Base-by-base conservation (phyloP, 2,113 vertebrate genomes). In the Oryzias javanicus region DNA sequence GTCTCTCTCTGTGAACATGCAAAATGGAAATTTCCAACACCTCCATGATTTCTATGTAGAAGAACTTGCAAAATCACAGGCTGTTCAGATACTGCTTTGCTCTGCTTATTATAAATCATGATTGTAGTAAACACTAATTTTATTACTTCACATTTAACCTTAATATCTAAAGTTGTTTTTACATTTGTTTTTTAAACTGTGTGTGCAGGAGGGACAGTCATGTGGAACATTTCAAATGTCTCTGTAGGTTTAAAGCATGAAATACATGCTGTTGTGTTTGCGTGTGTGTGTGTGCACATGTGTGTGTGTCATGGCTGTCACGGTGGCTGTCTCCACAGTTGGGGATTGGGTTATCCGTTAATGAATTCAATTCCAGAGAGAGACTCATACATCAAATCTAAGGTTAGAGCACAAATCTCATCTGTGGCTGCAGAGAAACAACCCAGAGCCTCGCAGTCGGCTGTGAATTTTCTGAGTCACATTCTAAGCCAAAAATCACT, bases 331-430 rank as follows among this genome's bases (percentile, higher is more conserved):
- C 57, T 64, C 73, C 61, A 60, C 74, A 79, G 77, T 76, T 68
- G 81, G 70, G 67, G 64, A 55, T 76, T 76, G 63, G 60, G 70
- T 80, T 70, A 70, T 76, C 68, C 74, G 72, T 73, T 85, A 85
- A 85, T 85, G 61, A 83, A 84, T 88, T 80, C 49, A 83, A 81
- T 81, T 84, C 75, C 60, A 60, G 70, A 65, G 74, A 74, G 66
- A 47, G 66, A 65, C 56, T 68, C 56, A 51, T 73, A 69, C 49
- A 78, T 86, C 73, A 74, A 46, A 49, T 18, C 27, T 5, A 50
- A 66, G 78, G 63, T 45, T 40, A 7, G 44, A 77, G 46, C 70
- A 57, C 22, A 59, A 51, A 49, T 49, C 71, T 78, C 63, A 55
- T 81, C 70, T 67, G 64, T 48, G 47, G 55, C 67, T 4, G 29